These are phyloP conservation scores for Sphaerodactylus townsendi DNA, from an alignment of 2,113 vertebrate species.

Conservation along the genomic window DNA sequence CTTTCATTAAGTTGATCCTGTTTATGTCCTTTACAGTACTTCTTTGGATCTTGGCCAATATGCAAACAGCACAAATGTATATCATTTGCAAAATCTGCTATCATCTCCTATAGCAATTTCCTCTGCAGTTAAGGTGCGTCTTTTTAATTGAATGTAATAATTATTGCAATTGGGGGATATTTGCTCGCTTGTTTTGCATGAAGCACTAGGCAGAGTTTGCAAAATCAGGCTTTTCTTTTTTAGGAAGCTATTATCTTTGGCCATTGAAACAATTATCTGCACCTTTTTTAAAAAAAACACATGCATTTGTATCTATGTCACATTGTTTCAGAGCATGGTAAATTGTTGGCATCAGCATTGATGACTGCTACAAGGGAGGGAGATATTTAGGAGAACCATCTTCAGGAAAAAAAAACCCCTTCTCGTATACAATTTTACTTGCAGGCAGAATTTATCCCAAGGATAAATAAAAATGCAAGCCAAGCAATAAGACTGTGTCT, in stretches of 20 bases:
- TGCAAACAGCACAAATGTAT: not conserved
- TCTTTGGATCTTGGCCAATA: not conserved
- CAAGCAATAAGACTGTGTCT: not conserved
- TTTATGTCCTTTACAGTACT: not conserved
- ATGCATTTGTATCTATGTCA: slow-evolving; percentile 9
- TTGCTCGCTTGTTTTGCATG: not conserved
- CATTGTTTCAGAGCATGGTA: not conserved
- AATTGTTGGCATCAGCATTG: not conserved
- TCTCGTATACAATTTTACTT: slow-evolving; percentile 2
- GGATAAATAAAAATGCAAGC: slow-evolving; percentile 8
- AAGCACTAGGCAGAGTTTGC: slow-evolving; percentile 7
- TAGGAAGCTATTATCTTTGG: slow-evolving; percentile 11
- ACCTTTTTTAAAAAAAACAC: not conserved
- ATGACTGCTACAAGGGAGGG: not conserved
- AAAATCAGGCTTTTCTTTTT: not conserved
- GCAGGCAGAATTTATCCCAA: not conserved
- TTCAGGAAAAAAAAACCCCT: too few species aligned
- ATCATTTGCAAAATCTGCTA: not conserved
- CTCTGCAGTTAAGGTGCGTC: not conserved
- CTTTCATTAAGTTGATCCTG: not conserved
- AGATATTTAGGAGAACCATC: not conserved
- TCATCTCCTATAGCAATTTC: slow-evolving; percentile 14
- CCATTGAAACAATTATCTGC: slow-evolving; percentile 5
- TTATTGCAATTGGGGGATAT: slow-evolving; percentile 12
- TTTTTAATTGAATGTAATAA: slow-evolving; percentile 23